Base-by-base conservation (phyloP, 2,113 vertebrate genomes). In the Trogon melanurus region DNA sequence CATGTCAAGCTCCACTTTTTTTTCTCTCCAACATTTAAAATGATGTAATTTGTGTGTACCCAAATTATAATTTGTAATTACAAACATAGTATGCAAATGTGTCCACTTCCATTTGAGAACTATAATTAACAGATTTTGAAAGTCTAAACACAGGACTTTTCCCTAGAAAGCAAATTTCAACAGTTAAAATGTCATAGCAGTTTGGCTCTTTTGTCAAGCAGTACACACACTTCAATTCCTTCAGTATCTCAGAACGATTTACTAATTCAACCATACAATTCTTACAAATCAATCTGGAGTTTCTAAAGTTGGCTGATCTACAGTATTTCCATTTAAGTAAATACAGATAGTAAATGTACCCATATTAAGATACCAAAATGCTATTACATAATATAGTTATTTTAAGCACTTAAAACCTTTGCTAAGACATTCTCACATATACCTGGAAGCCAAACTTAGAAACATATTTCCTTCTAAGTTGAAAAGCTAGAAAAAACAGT, bases 381-480 rank as follows among this genome's bases (percentile, higher is more conserved):
- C 69, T 71, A 84, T 92, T 95, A 92, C 32, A 84, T 84, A 78
- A 93, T 57, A 48, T 67, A 56, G 61, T 57, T 93, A 95, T 96
- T 97, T 97, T 92, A 91, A 92, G 95, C 48, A 72, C 65, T 64
- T 95, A 79, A 93, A 94, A 73, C 76, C 79, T 62, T 58, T 34
- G 17, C 73, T 81, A 74, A 89, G 76, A 53, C 61, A 66, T 44
- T 86, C 57, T 50, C 11, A 57, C 50, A 84, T 29, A 71, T 6
- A 91, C 26, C 45, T 67, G 30, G 45, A 83, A 86, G 17, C 7
- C 44, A 53, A 88, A 85, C 53, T 57, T 7, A 25, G 38, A 80
- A 67, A 47, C 18, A 4, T 5, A 5, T 15, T 91, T 71, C 29
- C 56, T n/a, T 56, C 17, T 17, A n/a, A 56, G 23, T 1, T 11